Percentiles rank a stretch among this genome's conserved stretches.
These are phyloP conservation scores for Spodoptera exigua DNA, from an alignment of 2,888 invertebrate species.

Conservation along the genomic window DNA sequence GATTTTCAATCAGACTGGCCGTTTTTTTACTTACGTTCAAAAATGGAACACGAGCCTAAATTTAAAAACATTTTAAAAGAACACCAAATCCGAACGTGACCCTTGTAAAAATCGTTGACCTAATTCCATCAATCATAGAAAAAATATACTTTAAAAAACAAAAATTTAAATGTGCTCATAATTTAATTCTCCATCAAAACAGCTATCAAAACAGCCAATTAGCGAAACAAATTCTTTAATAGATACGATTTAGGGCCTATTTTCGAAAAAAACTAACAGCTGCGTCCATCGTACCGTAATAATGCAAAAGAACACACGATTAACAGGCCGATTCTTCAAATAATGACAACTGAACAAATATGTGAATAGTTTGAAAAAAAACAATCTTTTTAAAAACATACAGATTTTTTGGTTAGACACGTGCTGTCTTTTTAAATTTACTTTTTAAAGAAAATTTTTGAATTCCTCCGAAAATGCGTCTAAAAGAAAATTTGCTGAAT, in stretches of 20 bases:
- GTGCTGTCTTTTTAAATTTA: conserved; percentile 46
- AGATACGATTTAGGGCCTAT: conserved; percentile 24
- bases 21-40: too few species aligned
- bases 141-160: too few species aligned
- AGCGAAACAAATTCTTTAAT: conserved; percentile 64
- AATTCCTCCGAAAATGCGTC: background rate
- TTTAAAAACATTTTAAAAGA: too few species aligned
- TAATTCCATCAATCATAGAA: too few species aligned
- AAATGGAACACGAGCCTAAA: too few species aligned
- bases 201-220: conserved; percentile 66
- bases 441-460: conserved; percentile 10
- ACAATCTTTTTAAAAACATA: conserved; percentile 66
- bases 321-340: conserved; percentile 71
- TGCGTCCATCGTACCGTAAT: conserved; percentile 72
- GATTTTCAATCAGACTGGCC: too few species aligned
- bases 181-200: conserved; percentile 47
- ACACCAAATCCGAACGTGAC: too few species aligned
- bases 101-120: too few species aligned
- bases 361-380: too few species aligned
- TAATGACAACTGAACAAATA: conserved; percentile 78
- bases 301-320: conserved; percentile 69
- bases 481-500: background rate
- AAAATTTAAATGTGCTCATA: too few species aligned
- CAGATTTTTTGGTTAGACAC: conserved; percentile 53
- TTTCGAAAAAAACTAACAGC: conserved; percentile 71